Evolutionary conservation across 2,797 vertebrate genomes (phyloP).

Genomic region (Danio jaintianensis): DNA sequence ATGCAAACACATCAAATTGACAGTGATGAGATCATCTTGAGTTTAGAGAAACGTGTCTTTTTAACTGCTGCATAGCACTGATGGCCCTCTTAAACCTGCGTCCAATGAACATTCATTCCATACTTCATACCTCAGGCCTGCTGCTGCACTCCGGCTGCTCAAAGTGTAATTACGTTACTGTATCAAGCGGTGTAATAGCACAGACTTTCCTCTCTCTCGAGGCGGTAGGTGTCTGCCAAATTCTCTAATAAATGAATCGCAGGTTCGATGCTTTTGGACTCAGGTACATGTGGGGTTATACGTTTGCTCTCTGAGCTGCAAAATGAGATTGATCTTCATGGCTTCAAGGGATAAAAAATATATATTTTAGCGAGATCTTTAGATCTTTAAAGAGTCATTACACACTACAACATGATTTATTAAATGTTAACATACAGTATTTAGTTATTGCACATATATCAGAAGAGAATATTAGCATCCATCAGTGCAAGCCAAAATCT

Average conservation of each 20-base stretch:
- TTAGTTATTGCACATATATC: background rate
- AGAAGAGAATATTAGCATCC: background rate
- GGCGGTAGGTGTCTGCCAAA: constrained; percentile 33
- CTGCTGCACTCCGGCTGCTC: constrained; percentile 32
- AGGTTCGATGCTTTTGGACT: constrained; percentile 72
- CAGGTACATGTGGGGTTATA: constrained; percentile 56
- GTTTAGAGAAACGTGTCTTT: background rate
- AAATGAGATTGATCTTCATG: constrained; percentile 76
- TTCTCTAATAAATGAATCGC: constrained; percentile 71
- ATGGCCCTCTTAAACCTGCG: background rate
- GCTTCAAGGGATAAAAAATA: constrained; percentile 57
- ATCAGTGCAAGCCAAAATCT: background rate
- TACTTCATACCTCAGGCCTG: constrained; percentile 20
- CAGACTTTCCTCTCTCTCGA: constrained; percentile 38
- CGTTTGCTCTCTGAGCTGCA: constrained; percentile 64
- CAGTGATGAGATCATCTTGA: background rate
- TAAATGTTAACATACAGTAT: background rate
- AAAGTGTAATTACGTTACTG: constrained; percentile 40
- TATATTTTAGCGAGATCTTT: background rate
- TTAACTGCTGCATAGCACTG: background rate
- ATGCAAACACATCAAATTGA: no score
- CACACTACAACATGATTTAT: background rate
- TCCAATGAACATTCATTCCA: constrained; percentile 29
- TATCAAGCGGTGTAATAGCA: constrained; percentile 34
- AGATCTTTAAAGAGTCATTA: background rate